A percentile compares a stretch with the other conserved stretches of the same genome.
Conservation (phyloP, 1,140 invertebrate species). For the Polypedilum vanderplanki region DNA sequence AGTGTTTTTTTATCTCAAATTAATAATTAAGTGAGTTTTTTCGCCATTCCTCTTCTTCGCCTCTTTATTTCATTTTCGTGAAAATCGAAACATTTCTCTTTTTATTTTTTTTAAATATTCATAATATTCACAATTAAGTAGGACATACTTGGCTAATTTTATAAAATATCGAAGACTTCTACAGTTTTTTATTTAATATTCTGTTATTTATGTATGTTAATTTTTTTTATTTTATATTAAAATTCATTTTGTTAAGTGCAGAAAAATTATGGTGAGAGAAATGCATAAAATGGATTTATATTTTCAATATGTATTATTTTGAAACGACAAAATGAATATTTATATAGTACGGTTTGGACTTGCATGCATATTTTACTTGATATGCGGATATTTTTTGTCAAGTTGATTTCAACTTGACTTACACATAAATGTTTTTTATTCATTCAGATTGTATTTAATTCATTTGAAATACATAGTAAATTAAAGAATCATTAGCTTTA, state of each 20-base stretch:
- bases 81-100: slow-evolving; percentile 19
- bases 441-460: no score
- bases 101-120: background rate
- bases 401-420: no score
- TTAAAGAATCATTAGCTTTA: no score
- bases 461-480: no score
- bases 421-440: no score
- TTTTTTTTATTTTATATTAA: background rate
- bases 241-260: background rate
- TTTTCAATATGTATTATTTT: background rate
- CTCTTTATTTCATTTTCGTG: background rate
- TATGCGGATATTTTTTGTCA: no score
- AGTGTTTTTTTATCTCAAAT: slow-evolving; percentile 1
- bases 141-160: slow-evolving; percentile 17
- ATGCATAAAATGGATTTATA: no score
- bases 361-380: no score
- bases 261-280: no score
- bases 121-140: slow-evolving; percentile 14
- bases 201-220: background rate
- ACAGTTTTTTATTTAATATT: background rate
- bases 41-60: background rate
- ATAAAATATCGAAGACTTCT: slow-evolving; percentile 12
- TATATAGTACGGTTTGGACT: no score
- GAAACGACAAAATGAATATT: background rate
- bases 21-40: slow-evolving; percentile 3